These are phyloP conservation scores for Acipenser ruthenus DNA, from an alignment of 2,797 vertebrate species.

Conservation along the genomic window DNA sequence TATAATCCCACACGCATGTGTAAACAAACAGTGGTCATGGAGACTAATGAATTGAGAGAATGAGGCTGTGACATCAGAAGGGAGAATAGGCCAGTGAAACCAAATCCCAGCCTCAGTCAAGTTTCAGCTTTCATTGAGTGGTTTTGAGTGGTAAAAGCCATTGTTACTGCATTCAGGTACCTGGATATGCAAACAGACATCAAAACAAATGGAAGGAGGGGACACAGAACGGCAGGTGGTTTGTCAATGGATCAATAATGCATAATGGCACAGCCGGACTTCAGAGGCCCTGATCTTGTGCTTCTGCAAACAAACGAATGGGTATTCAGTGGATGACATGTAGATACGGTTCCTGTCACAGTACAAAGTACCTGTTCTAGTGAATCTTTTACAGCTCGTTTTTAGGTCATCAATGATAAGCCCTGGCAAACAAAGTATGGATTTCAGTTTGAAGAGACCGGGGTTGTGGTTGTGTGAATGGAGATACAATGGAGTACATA, in stretches of 20 bases:
- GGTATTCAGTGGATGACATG: too few relatives aligned
- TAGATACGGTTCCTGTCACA: too few relatives aligned
- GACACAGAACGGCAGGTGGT: conserved; percentile 7
- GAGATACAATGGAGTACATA: too few relatives aligned
- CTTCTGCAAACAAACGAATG: too few relatives aligned
- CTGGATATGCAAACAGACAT: neutral
- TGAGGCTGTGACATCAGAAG: neutral
- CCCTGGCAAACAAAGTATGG: too few relatives aligned
- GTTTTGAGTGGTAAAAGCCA: too few relatives aligned
- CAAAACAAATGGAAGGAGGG: neutral
- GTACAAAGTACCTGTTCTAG: too few relatives aligned
- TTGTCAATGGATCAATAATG: neutral
- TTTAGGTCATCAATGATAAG: too few relatives aligned
- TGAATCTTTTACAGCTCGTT: too few relatives aligned
- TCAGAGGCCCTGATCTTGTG: too few relatives aligned
- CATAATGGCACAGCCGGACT: neutral
- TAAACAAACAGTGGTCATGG: neutral
- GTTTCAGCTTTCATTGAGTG: neutral
- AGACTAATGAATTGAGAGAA: neutral
- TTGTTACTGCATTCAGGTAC: neutral
- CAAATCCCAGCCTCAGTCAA: neutral
- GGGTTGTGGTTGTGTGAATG: too few relatives aligned
- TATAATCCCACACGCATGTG: neutral
- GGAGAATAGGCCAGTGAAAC: neutral
- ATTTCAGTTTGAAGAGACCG: too few relatives aligned